phyloP scores from a whole-genome alignment of 2,797 vertebrate species.

The Oryzias dopingdopingensis region DNA sequence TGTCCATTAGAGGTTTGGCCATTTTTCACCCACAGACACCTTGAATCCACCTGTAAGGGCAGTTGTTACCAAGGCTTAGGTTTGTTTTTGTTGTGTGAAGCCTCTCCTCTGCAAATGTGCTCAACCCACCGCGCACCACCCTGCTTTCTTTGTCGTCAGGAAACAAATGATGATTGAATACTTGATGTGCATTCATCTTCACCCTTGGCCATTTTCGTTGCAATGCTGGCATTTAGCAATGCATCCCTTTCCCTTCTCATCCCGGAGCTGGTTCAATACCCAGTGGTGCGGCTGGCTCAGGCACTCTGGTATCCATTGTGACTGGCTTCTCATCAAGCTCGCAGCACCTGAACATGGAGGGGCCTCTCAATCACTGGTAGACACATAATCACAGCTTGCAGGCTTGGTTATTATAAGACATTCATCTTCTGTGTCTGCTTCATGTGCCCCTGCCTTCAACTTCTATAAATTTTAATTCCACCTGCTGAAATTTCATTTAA shows the following conservation, averaged over 20 bases:
- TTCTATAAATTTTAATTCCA: constrained; percentile 45
- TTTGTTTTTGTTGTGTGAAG: background rate
- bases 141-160: constrained; percentile 8
- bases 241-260: constrained; percentile 25
- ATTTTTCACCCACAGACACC: no score
- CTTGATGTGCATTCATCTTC: constrained; percentile 14
- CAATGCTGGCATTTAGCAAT: constrained; percentile 39
- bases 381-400: constrained; percentile 58
- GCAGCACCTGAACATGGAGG: constrained; percentile 44
- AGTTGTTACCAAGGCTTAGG: background rate
- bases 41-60: no score
- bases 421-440: constrained; percentile 65
- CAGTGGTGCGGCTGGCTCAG: constrained; percentile 10
- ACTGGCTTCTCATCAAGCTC: constrained; percentile 43
- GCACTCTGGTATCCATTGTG: constrained; percentile 12
- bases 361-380: constrained; percentile 61
- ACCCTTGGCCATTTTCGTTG: constrained; percentile 28
- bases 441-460: constrained; percentile 35
- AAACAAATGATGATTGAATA: constrained; percentile 35
- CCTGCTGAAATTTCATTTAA: constrained; percentile 45
- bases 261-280: constrained; percentile 16
- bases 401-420: constrained; percentile 67
- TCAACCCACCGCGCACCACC: background rate
- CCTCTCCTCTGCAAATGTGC: background rate
- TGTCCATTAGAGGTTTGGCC: no score